Percentiles rank a stretch among this genome's conserved stretches.
Evolutionary conservation across 1,140 invertebrate species (phyloP).

Genomic region (Pteromalus puparum): DNA sequence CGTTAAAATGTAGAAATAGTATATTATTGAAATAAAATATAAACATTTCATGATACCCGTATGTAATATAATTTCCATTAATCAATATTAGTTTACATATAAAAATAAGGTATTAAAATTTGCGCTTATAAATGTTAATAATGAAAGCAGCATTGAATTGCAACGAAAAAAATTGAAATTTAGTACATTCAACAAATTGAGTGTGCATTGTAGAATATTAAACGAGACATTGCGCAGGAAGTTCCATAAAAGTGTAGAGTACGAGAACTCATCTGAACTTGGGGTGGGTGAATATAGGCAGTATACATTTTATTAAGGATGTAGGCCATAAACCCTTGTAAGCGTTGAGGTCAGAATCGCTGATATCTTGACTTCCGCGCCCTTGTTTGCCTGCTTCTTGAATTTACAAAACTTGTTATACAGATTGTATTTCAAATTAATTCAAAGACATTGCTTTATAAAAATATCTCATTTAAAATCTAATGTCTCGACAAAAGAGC

Average conservation of each 20-base stretch:
- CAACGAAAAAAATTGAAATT: background rate
- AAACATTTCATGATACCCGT: too few relatives aligned
- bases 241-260: background rate
- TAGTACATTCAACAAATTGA: background rate
- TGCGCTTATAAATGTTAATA: too few relatives aligned
- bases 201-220: background rate
- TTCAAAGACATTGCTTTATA: too few relatives aligned
- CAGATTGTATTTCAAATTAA: background rate
- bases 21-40: too few relatives aligned
- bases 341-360: background rate
- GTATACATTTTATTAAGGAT: slow-evolving; percentile 5
- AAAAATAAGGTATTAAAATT: too few relatives aligned
- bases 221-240: background rate
- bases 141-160: too few relatives aligned
- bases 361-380: background rate
- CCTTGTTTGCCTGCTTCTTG: background rate
- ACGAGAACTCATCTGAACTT: background rate
- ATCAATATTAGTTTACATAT: too few relatives aligned
- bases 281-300: background rate
- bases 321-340: background rate
- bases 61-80: too few relatives aligned
- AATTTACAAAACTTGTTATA: background rate
- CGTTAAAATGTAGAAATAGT: too few relatives aligned
- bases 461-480: background rate
- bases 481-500: background rate